These are phyloP conservation scores for Listronotus oregonensis DNA, from an alignment of 1,140 invertebrate genomes.

Conservation along the genomic window DNA sequence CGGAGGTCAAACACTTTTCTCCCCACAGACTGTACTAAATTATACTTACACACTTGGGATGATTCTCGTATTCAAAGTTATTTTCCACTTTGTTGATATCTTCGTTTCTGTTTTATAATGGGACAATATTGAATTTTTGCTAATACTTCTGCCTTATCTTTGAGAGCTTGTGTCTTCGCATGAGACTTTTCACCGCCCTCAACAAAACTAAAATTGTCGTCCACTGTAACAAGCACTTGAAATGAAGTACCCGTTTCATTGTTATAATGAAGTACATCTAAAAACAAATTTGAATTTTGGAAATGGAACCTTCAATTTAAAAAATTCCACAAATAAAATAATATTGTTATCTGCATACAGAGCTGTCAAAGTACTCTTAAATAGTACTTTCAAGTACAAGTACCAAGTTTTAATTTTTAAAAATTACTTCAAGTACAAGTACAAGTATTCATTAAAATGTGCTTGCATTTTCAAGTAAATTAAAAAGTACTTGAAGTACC, in stretches of 20 bases:
- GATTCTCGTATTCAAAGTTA: conserved; percentile 42
- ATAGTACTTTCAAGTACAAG: no score
- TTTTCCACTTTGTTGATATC: conserved; percentile 21
- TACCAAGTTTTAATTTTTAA: no score
- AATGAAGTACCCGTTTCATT: conserved; percentile 26
- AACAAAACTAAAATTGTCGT: conserved; percentile 10
- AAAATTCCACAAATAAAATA: no score
- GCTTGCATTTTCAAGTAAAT: no score
- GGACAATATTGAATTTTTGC: conserved; percentile 39
- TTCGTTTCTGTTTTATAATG: conserved; percentile 29
- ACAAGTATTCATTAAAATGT: no score
- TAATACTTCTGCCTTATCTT: background rate
- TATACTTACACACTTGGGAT: conserved; percentile 41
- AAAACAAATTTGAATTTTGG: background rate
- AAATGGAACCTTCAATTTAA: no score
- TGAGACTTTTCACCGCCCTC: background rate
- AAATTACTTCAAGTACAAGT: no score
- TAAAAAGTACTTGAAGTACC: no score
- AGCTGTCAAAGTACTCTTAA: no score
- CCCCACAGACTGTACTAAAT: no score
- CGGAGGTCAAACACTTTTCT: no score
- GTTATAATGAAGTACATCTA: conserved; percentile 6
- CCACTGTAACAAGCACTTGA: conserved; percentile 8
- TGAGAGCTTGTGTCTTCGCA: background rate
- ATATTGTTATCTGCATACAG: no score